Percentiles rank a stretch among this genome's conserved stretches.
Evolutionary conservation across 1,140 invertebrate genomes (phyloP).

Genomic region (Drosophila nigromelanica): DNA sequence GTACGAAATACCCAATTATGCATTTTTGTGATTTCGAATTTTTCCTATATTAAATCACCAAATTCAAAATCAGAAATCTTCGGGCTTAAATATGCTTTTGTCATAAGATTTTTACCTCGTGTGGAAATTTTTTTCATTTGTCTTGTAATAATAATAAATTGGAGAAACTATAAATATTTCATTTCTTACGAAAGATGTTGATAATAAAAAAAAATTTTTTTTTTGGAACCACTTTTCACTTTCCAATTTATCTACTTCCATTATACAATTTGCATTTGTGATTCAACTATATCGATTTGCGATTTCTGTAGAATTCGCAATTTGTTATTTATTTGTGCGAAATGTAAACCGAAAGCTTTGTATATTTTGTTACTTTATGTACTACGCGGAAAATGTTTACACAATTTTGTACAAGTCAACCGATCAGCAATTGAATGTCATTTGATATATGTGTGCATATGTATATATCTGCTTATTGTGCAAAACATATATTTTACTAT

Average conservation of each 20-base stretch:
- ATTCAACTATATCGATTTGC: conserved; percentile 33
- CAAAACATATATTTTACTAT: neutral
- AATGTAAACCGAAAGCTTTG: conserved; percentile 8
- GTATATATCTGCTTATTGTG: neutral
- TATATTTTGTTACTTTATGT: conserved; percentile 17
- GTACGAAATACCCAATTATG: no score
- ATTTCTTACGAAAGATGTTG: no score
- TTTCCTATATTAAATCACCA: no score
- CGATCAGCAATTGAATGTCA: conserved; percentile 27
- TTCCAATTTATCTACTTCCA: neutral
- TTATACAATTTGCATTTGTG: conserved; percentile 10
- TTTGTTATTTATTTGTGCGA: conserved; percentile 15
- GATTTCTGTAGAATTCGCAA: conserved; percentile 19
- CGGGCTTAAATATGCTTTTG: no score
- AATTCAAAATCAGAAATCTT: no score
- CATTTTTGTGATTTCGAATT: no score
- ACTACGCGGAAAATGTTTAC: conserved; percentile 39
- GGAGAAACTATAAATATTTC: no score
- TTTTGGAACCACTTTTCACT: no score
- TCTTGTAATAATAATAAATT: no score
- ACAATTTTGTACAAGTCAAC: conserved; percentile 30
- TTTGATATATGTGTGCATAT: conserved; percentile 8
- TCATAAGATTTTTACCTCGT: no score
- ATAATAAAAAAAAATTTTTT: no score
- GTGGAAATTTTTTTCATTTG: no score